phyloP scores from a whole-genome alignment of 1,140 invertebrate species.

The Bombus pascuorum region DNA sequence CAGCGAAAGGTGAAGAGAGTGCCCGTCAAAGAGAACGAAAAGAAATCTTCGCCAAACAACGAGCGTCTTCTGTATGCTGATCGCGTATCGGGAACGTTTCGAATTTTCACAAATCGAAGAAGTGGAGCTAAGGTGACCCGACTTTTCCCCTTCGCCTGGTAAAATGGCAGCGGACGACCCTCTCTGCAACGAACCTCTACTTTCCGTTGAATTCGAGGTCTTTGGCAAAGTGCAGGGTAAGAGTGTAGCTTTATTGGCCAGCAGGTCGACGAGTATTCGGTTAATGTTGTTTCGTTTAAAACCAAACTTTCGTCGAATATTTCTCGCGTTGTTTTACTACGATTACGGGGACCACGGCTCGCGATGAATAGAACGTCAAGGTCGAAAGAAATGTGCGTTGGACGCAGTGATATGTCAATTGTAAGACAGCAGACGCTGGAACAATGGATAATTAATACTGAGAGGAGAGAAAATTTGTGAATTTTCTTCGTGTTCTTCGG shows the following conservation, averaged over 20 bases:
- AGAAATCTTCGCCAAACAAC: background rate
- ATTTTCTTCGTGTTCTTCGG: background rate
- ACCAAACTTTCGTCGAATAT: background rate
- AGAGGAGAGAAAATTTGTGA: background rate
- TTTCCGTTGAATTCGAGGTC: conserved; percentile 94
- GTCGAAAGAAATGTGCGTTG: background rate
- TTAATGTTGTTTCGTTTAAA: background rate
- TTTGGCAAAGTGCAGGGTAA: conserved; percentile 94
- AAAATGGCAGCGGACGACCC: conserved; percentile 85
- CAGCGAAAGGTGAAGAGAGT: conserved; percentile 56
- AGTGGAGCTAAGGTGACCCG: conserved; percentile 12
- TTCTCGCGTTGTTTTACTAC: background rate
- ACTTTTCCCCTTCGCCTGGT: background rate
- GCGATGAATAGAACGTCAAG: background rate
- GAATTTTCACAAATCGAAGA: background rate
- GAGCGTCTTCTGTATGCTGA: conserved; percentile 6
- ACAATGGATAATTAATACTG: background rate
- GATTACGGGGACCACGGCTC: background rate
- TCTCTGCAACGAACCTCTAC: conserved; percentile 82
- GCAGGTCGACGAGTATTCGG: background rate
- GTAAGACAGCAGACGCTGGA: background rate
- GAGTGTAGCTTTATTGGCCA: conserved; percentile 35
- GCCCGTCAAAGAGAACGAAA: background rate
- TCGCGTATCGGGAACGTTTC: background rate
- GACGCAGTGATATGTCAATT: background rate